phyloP scores from a whole-genome alignment of 2,113 vertebrate genomes.

The Melanerpes aurifrons region DNA sequence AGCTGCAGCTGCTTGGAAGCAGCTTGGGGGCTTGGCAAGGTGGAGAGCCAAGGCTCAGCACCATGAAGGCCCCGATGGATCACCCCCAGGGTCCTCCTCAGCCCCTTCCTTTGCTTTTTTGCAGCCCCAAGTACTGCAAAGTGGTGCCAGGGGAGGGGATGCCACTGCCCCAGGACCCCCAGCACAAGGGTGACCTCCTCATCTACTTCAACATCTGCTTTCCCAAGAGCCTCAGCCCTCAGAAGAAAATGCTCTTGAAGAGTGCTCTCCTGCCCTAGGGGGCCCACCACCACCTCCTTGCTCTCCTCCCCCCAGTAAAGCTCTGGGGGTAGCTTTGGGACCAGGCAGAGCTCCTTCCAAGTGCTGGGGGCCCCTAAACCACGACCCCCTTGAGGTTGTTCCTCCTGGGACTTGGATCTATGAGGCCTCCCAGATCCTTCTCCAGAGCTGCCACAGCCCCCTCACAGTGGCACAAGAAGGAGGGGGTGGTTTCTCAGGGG shows the following conservation, averaged over 20 bases:
- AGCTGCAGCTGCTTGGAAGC: accelerated
- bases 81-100: accelerated
- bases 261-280: slow-evolving; percentile 74
- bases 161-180: slow-evolving; percentile 79
- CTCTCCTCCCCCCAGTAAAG: not conserved
- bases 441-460: not conserved
- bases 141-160: slow-evolving; percentile 89
- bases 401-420: accelerated
- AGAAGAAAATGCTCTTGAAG: slow-evolving; percentile 82
- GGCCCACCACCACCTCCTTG: accelerated
- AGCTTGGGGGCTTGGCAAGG: accelerated
- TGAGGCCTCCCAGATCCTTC: not conserved
- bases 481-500: not conserved
- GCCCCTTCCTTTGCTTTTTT: not conserved
- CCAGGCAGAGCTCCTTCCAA: accelerated
- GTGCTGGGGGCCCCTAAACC: not conserved
- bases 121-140: slow-evolving; percentile 88
- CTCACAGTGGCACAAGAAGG: accelerated
- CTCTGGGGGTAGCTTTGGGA: not conserved
- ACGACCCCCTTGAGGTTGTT: not conserved
- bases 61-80: accelerated
- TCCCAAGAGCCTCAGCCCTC: slow-evolving; percentile 81
- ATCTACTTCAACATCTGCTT: slow-evolving; percentile 88
- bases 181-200: slow-evolving; percentile 85
- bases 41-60: not conserved